phyloP scores from a whole-genome alignment of 2,888 invertebrate species.

The Pristionchus maxplancki region DNA sequence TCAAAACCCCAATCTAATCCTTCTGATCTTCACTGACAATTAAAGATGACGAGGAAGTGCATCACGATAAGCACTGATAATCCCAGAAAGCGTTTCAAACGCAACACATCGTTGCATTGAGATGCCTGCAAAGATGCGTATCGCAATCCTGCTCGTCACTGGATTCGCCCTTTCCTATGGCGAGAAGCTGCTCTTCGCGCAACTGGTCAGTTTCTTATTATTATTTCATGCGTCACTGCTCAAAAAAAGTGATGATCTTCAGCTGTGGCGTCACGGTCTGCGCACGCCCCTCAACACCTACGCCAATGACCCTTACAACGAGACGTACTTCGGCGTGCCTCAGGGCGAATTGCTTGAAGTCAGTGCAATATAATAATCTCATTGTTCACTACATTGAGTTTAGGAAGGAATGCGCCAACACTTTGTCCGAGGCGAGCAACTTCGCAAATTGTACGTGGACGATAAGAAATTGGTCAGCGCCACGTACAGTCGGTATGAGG shows the following conservation, averaged over 20 bases:
- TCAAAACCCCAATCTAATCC: no score
- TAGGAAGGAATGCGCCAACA: conserved; percentile 32
- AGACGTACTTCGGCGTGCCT: neutral
- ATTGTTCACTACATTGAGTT: neutral
- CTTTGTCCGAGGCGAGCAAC: conserved; percentile 8
- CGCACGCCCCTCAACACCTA: neutral
- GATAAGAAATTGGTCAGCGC: neutral
- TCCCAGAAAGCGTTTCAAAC: neutral
- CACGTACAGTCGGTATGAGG: conserved; percentile 29
- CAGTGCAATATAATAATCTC: neutral
- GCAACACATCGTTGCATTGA: no score
- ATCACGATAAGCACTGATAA: neutral
- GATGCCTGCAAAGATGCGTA: neutral
- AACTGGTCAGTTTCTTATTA: neutral
- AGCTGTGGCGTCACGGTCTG: neutral
- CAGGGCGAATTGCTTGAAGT: neutral
- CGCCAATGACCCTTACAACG: neutral
- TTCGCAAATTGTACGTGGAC: neutral
- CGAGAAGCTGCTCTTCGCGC: neutral
- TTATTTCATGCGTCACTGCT: neutral
- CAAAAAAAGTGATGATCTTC: no score
- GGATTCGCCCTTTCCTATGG: neutral
- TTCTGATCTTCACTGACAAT: neutral
- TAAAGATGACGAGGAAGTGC: neutral
- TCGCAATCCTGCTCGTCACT: neutral